These are phyloP conservation scores for Polydrusus tereticollis DNA, from an alignment of 2,888 invertebrate species.

Conservation along the genomic window DNA sequence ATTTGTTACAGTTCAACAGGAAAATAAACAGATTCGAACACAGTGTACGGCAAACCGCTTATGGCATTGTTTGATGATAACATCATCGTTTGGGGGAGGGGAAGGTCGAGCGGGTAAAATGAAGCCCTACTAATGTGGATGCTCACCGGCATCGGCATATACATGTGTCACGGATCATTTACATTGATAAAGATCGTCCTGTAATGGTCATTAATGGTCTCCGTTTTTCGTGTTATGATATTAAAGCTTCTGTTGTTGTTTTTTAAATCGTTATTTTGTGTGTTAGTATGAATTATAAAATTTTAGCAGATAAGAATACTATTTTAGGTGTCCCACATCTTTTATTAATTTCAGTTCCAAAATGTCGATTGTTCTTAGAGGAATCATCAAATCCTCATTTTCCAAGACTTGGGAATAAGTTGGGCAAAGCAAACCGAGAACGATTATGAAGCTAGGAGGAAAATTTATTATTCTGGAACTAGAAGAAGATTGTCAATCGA, in stretches of 20 bases:
- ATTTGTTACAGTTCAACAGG: slow-evolving; percentile 5
- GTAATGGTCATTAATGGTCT: slow-evolving; percentile 23
- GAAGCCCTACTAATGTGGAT: slow-evolving; percentile 26
- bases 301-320: too few species aligned
- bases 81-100: slow-evolving; percentile 13
- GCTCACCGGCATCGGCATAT: slow-evolving; percentile 18
- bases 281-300: background rate
- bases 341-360: too few species aligned
- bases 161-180: slow-evolving; percentile 29
- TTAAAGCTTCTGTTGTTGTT: background rate
- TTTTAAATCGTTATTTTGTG: background rate
- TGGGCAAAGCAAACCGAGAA: too few species aligned
- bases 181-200: slow-evolving; percentile 26
- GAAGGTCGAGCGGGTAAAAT: background rate
- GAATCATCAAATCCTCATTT: too few species aligned
- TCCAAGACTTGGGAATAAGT: too few species aligned
- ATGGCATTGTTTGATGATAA: slow-evolving; percentile 34
- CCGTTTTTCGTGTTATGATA: background rate
- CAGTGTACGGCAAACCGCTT: slow-evolving; percentile 23
- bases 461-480: too few species aligned
- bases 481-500: too few species aligned
- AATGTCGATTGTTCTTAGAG: too few species aligned
- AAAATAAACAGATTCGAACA: slow-evolving; percentile 28
- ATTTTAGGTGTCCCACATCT: too few species aligned
- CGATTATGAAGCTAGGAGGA: too few species aligned